A percentile compares a stretch with the other conserved stretches of the same genome.
Conservation (phyloP, 2,888 invertebrate species). For the Bombylius major region DNA sequence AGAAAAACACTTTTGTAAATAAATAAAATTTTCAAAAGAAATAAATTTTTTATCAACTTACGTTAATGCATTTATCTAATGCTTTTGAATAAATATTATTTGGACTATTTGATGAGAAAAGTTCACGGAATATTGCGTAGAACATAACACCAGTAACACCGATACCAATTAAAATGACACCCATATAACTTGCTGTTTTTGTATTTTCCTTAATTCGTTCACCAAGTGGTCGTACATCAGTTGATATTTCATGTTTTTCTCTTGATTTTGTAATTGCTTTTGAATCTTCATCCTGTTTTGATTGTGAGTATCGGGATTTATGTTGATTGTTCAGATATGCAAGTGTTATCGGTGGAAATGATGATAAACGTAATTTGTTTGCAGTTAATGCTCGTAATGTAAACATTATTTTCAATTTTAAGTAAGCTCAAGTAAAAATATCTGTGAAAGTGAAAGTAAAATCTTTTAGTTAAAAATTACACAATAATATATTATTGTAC, state of each 20-base stretch:
- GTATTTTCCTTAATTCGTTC: slow-evolving; percentile 81
- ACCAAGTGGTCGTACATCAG: slow-evolving; percentile 51
- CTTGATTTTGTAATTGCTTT: slow-evolving; percentile 1
- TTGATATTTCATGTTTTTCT: slow-evolving; percentile 23
- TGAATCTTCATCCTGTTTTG: slow-evolving; percentile 1
- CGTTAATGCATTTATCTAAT: slow-evolving; percentile 57
- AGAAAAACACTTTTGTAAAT: not conserved
- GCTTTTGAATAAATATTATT: slow-evolving; percentile 74
- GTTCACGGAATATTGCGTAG: slow-evolving; percentile 70
- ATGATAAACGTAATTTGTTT: not conserved
- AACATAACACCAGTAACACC: slow-evolving; percentile 72
- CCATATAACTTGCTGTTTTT: slow-evolving; percentile 59
- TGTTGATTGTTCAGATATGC: slow-evolving; percentile 7
- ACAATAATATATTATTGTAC: no score
- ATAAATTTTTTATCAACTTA: slow-evolving; percentile 23
- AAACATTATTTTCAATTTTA: not conserved
- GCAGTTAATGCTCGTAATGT: not conserved
- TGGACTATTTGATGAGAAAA: slow-evolving; percentile 79
- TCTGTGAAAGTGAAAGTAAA: no score
- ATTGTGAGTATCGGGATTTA: slow-evolving; percentile 2
- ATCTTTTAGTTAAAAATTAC: no score
- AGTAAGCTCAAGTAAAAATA: no score
- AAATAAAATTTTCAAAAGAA: not conserved
- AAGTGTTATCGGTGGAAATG: not conserved
- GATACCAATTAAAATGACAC: slow-evolving; percentile 66